Percentiles rank a stretch among this genome's conserved stretches.
Conservation (phyloP, 2,113 vertebrate species). For the Seriola dumerili region DNA sequence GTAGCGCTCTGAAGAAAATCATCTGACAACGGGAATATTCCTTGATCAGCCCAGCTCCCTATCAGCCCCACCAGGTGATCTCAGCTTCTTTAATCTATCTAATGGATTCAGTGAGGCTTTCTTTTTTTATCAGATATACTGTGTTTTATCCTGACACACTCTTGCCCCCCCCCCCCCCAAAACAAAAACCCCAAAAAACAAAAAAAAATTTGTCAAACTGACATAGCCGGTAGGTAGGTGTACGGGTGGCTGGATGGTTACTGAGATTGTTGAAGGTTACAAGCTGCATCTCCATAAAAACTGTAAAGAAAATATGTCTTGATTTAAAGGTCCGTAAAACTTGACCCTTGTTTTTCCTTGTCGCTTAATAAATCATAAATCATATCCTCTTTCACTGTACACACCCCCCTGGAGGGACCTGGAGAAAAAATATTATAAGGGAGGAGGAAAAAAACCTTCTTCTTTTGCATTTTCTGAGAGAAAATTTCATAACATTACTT, state of each 20-base stretch:
- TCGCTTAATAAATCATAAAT: background rate
- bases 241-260: background rate
- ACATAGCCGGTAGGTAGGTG: background rate
- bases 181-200: background rate
- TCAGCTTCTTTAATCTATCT: conserved; percentile 57
- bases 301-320: background rate
- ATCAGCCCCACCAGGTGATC: conserved; percentile 55
- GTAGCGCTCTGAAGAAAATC: conserved; percentile 55
- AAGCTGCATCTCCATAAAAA: background rate
- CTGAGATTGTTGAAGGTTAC: conserved; percentile 20
- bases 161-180: background rate
- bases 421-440: background rate
- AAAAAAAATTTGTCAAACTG: background rate
- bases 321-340: background rate
- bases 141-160: conserved; percentile 26
- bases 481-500: too few relatives aligned
- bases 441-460: too few relatives aligned
- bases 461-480: too few relatives aligned
- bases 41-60: conserved; percentile 52
- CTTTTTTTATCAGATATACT: conserved; percentile 41
- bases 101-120: conserved; percentile 33
- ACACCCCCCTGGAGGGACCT: background rate
- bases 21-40: conserved; percentile 43
- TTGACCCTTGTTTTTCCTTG: background rate
- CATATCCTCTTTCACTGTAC: background rate